Base-by-base conservation (phyloP, 2,888 invertebrate genomes). In the Anticlea derivata region DNA sequence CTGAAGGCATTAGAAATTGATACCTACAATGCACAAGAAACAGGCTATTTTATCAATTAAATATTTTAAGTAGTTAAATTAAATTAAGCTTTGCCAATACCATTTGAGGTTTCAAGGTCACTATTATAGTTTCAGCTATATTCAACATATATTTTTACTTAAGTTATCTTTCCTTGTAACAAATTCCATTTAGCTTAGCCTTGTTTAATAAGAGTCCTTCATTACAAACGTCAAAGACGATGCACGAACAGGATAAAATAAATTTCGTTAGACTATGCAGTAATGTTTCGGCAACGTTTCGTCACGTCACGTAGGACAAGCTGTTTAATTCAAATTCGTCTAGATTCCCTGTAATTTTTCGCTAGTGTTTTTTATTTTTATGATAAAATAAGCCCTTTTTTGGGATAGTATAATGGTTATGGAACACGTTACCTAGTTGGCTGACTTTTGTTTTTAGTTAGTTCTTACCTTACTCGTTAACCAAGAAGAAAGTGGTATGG, bases 241-340 rank as follows among this genome's bases (percentile, higher is more conserved):
- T 17, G 40, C 20, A 29, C 44, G 17, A 45, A 45, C 39, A 50
- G 39, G 34, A 39, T 45, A 44, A 31, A 37, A 39, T 45, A 44
- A 31, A 37, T 33, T 23, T 12, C 17, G 24, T 7, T 26, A 7
- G 24, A 31, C 20, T 20, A n/a, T 41, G 23, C 8, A 26, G 23
- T 13, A 30, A 24, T 26, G 11, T 26, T 41, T 31, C 13, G n/a
- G 37, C 24, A 24, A 33, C 1, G 13, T 41, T 41, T 41, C 31
- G 41, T 41, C 8, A 33, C 31, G 41, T 41, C 8, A 33, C 13
- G 8, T 12, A 13, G 31, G 12, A 33, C 23, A 13, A 33, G 13
- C 24, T 41, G 3, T 22, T 40, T 1, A 37, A 11, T 12, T 37
- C 23, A 12, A 24, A 23, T n/a, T 35, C 7, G 2, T 35, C 11